Percentiles rank a stretch among this genome's conserved stretches.
Conservation (phyloP, 2,797 vertebrate species). For the Epinephelus awoara region DNA sequence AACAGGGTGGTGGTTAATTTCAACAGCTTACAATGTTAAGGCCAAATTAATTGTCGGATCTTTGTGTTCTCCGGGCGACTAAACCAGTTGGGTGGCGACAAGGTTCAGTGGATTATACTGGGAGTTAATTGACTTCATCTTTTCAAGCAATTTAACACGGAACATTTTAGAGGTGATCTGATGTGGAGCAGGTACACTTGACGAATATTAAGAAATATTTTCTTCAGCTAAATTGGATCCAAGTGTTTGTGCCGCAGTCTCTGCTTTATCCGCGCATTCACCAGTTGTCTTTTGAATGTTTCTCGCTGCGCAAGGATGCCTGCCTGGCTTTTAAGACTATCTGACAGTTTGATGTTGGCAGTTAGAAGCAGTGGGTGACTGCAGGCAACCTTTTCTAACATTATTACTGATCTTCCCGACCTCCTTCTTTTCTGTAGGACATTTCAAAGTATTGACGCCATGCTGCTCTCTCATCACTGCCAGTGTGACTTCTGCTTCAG, state of each 20-base stretch:
- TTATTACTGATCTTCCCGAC: constrained; percentile 30
- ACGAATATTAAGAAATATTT: not conserved
- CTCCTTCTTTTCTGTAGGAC: constrained; percentile 16
- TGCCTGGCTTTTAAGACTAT: not conserved
- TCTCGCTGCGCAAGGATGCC: constrained; percentile 3
- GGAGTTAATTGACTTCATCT: constrained; percentile 65
- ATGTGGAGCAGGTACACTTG: constrained; percentile 8
- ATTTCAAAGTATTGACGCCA: not conserved
- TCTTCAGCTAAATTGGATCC: not conserved
- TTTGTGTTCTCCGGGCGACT: constrained; percentile 27
- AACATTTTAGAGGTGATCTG: constrained; percentile 15
- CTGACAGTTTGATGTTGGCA: constrained; percentile 37
- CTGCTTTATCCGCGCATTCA: not conserved
- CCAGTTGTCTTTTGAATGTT: constrained; percentile 16
- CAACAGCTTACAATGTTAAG: not conserved
- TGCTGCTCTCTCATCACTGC: constrained; percentile 41
- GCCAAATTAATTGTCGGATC: constrained; percentile 17
- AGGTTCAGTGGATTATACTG: constrained; percentile 42
- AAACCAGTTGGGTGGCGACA: constrained; percentile 20
- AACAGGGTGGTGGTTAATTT: constrained; percentile 15
- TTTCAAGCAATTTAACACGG: constrained; percentile 41
- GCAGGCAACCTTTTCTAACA: constrained; percentile 30
- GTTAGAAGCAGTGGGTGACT: constrained; percentile 16
- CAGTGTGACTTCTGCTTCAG: constrained; percentile 16
- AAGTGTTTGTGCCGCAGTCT: not conserved